phyloP scores from a whole-genome alignment of 2,113 vertebrate species.

The Bos javanicus region DNA sequence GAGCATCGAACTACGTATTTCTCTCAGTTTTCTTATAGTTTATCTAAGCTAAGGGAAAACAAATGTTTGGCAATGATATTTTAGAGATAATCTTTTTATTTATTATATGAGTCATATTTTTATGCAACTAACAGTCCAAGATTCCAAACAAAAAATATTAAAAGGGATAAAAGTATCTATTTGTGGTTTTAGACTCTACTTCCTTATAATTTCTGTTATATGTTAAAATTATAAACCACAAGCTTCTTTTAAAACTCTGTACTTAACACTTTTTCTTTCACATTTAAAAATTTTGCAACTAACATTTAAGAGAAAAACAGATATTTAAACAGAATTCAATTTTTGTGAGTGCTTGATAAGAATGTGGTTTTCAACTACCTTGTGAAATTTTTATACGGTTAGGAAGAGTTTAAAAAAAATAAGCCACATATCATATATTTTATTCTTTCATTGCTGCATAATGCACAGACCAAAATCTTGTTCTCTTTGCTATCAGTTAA shows the following conservation, averaged over 20 bases:
- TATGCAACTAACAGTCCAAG: not conserved
- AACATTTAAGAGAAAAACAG: conserved; percentile 60
- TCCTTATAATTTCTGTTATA: conserved; percentile 72
- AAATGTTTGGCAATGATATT: not conserved
- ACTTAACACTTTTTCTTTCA: conserved; percentile 61
- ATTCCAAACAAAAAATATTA: conserved; percentile 8
- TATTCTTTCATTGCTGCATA: conserved; percentile 74
- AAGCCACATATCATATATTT: conserved; percentile 73
- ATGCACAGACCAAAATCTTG: conserved; percentile 75
- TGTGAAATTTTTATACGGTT: conserved; percentile 78
- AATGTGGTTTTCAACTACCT: conserved; percentile 80
- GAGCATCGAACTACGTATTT: not conserved
- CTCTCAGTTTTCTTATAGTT: not conserved
- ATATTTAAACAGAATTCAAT: conserved; percentile 70
- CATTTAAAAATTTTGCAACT: conserved; percentile 62
- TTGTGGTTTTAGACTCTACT: conserved; percentile 53
- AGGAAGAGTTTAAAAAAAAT: conserved; percentile 71
- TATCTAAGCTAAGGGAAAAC: not conserved
- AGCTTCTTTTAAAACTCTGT: conserved; percentile 27
- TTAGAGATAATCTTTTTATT: not conserved
- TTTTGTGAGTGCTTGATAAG: conserved; percentile 78
- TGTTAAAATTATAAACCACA: conserved; percentile 75
- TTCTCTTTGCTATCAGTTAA: conserved; percentile 82
- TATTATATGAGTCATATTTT: not conserved
- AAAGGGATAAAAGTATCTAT: not conserved